Percentiles rank a stretch among this genome's conserved stretches.
phyloP scores from a whole-genome alignment of 1,140 invertebrate genomes.

The Drosophila teissieri region DNA sequence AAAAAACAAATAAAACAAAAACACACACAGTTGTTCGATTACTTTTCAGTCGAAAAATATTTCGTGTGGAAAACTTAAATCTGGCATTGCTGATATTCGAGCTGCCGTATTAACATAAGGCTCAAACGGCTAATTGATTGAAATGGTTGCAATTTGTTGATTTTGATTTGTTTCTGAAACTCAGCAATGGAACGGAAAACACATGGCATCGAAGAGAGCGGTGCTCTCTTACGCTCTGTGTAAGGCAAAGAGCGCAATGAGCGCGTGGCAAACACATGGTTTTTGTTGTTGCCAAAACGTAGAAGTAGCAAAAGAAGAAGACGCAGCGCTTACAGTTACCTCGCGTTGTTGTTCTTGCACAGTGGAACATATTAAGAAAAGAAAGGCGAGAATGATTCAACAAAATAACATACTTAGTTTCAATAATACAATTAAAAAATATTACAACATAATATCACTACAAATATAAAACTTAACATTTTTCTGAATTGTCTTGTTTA shows the following conservation, averaged over 20 bases:
- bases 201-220: slow-evolving; percentile 30
- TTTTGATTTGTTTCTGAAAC: slow-evolving; percentile 47
- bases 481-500: neutral
- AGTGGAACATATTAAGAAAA: slow-evolving; percentile 6
- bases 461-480: neutral
- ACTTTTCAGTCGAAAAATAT: neutral
- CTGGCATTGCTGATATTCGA: neutral
- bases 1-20: slow-evolving; percentile 12
- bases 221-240: neutral
- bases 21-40: slow-evolving; percentile 4
- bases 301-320: slow-evolving; percentile 52
- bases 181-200: slow-evolving; percentile 11
- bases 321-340: slow-evolving; percentile 63
- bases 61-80: neutral
- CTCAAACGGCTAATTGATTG: slow-evolving; percentile 42
- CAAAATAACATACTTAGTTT: no score
- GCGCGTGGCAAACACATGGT: slow-evolving; percentile 82
- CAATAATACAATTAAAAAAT: no score
- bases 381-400: neutral
- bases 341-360: slow-evolving; percentile 34
- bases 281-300: slow-evolving; percentile 77
- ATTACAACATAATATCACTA: neutral
- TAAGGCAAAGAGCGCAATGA: slow-evolving; percentile 45
- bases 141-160: slow-evolving; percentile 7
- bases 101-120: slow-evolving; percentile 15